Percentiles rank a stretch among this genome's conserved stretches.
Conservation (phyloP, 1,140 invertebrate species). For the Sinonovacula constricta region DNA sequence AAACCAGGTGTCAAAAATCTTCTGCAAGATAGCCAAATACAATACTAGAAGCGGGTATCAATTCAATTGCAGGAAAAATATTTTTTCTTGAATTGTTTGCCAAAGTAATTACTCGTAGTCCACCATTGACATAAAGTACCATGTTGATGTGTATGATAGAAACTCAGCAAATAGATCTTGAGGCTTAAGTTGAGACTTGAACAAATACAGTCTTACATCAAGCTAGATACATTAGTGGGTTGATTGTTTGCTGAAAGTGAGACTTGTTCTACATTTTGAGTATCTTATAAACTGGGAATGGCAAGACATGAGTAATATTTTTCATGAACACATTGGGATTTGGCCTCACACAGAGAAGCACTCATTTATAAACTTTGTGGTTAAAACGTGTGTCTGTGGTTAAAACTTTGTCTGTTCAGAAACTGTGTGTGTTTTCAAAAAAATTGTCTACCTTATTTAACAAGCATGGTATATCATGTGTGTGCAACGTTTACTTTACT, state of each 20-base stretch:
- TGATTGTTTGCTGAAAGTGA: not conserved
- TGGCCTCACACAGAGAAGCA: not conserved
- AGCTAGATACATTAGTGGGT: constrained; percentile 10
- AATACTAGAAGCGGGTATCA: constrained; percentile 33
- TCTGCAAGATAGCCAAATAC: constrained; percentile 8
- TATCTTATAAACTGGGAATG: not conserved
- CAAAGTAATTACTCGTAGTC: constrained; percentile 43
- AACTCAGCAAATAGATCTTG: not conserved
- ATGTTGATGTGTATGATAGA: not conserved
- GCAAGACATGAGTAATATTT: too few relatives aligned
- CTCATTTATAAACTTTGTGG: not conserved
- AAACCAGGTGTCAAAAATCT: constrained; percentile 46
- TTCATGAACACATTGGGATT: too few relatives aligned
- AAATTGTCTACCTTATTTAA: not conserved
- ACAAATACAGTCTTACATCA: constrained; percentile 1
- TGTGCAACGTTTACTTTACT: too few relatives aligned
- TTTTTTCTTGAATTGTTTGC: constrained; percentile 38
- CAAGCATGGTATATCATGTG: not conserved
- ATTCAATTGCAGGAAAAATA: constrained; percentile 38
- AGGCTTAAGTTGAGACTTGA: not conserved
- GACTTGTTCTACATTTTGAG: not conserved
- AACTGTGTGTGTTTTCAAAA: not conserved
- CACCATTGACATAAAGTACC: constrained; percentile 17
- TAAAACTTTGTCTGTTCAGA: not conserved
- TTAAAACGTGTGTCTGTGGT: not conserved